Evolutionary conservation across 2,797 vertebrate species (phyloP), one percentile per base, ranked within the genome.

Genomic region (Acridotheres tristis): DNA sequence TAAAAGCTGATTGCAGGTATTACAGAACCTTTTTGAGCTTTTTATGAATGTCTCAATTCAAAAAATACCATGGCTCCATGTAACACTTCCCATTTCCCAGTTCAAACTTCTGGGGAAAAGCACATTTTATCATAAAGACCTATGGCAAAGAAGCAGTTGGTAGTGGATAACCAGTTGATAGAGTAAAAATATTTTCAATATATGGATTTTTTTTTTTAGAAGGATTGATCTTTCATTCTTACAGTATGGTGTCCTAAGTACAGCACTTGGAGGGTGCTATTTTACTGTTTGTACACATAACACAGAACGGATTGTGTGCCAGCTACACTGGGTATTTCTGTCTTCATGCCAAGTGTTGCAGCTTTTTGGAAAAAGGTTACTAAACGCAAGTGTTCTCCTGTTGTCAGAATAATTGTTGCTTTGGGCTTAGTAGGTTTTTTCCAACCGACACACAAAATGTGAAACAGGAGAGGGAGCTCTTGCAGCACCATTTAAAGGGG

Each of bases 381-480:
- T 85, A 42, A 87, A 30, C 68, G n/a, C 50, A 61, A 20, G 36
- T 34, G 3, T 34, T 63, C 17, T 67, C 2, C 11, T 34, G 4
- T 58, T 34, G 16, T 32, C 36, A 30, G 32, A 51, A 19, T 10
- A 36, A 29, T n/a, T n/a, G 25, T 22, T 43, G 13, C 3, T 42
- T 61, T 13, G 11, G 27, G 9, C 6, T 23, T 53, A 16, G 12
- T 53, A 16, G 12, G 4, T 3, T 34, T 71, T 65, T 20, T 14
- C 30, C 34, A 71, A 1, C 8, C 71, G 71, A 27, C 22, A 13
- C 0, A 1, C 4, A 40, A 53, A 77, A n/a, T 6, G 3, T 58
- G 42, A 58, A 92, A 89, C 90, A 55, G 89, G 66, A 88, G 89
- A 21, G 92, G 95, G 94, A 96, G 93, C 78, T 90, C 81, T 63